Base-by-base conservation (phyloP, 2,888 invertebrate species). In the Melinaea menophilus region DNA sequence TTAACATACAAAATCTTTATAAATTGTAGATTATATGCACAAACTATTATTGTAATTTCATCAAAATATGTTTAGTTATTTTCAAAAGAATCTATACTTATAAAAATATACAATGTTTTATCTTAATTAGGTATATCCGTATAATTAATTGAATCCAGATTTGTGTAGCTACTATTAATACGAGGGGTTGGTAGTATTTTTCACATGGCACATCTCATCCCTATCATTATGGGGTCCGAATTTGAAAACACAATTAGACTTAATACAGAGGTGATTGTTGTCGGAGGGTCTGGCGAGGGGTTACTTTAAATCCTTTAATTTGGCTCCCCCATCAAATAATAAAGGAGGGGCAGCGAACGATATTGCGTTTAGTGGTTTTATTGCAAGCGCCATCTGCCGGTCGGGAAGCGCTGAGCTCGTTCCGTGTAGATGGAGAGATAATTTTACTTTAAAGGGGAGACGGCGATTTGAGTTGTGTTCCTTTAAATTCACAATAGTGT, bases 231-330 rank as follows among this genome's bases (percentile, higher is more conserved):
- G 85, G 85, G 89, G 88, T 84, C 82, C 78, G 84, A 88, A 89
- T 89, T 89, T 86, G 88, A 90, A 90, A 90, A 90, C 90, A 90
- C 90, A 90, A 90, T 90, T 90, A 90, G 89, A 90, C 86, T 89
- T 90, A 90, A 90, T 90, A 90, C 90, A 90, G 90, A 89, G 90
- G 90, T 90, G 90, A 90, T 90, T 88, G 90, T 88, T 84, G 85
- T 78, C 80, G 86, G 86, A 89, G 90, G 90, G 87, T 85, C 82
- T 76, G 69, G 73, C 82, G 86, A 87, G 88, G 88, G 88, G 86
- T 85, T 86, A 86, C 81, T 79, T 84, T 80, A 88, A 90, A 90
- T 90, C 90, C 90, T 90, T 90, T 90, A 90, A 90, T 90, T 90
- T 90, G 89, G 86, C 86, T 89, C 89, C 87, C 86, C 90, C 88